These are phyloP conservation scores for Malurus cyaneus DNA, from an alignment of 2,113 vertebrate genomes.

Conservation along the genomic window DNA sequence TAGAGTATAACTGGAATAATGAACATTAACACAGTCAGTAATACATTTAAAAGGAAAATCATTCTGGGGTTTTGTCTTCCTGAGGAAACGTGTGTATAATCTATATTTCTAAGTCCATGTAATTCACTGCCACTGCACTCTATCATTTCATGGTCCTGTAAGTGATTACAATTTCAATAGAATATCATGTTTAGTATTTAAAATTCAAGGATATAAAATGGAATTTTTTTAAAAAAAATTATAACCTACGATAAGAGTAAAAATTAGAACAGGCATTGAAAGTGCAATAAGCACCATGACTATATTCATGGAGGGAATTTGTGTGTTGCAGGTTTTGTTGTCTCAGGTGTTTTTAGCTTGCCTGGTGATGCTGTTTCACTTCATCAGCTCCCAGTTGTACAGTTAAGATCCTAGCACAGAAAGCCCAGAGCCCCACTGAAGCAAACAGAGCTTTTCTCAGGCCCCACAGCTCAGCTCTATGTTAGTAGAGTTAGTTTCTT, in stretches of 20 bases:
- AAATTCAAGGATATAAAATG: not conserved
- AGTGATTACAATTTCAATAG: constrained; percentile 37
- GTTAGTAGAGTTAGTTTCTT: not conserved
- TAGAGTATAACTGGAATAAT: not conserved
- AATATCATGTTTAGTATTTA: constrained; percentile 37
- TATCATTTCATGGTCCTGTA: constrained; percentile 11
- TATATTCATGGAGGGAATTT: constrained; percentile 5
- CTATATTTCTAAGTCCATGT: not conserved
- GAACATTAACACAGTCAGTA: not conserved
- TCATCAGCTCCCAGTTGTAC: not conserved
- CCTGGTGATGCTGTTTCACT: not conserved
- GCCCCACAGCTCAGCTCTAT: not conserved
- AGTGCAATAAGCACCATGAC: not conserved
- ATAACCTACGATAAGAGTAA: not conserved
- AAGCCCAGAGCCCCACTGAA: not conserved
- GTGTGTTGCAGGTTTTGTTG: not conserved
- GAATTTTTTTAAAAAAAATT: not conserved
- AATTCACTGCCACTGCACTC: not conserved
- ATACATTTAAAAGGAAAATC: not conserved
- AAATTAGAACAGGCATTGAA: constrained; percentile 16
- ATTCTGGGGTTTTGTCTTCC: not conserved
- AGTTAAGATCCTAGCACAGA: not conserved
- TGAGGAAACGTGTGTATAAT: not conserved
- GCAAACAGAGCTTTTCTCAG: not conserved
- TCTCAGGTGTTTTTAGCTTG: not conserved